phyloP scores from a whole-genome alignment of 2,888 invertebrate species.

The Eucera pruinosa region DNA sequence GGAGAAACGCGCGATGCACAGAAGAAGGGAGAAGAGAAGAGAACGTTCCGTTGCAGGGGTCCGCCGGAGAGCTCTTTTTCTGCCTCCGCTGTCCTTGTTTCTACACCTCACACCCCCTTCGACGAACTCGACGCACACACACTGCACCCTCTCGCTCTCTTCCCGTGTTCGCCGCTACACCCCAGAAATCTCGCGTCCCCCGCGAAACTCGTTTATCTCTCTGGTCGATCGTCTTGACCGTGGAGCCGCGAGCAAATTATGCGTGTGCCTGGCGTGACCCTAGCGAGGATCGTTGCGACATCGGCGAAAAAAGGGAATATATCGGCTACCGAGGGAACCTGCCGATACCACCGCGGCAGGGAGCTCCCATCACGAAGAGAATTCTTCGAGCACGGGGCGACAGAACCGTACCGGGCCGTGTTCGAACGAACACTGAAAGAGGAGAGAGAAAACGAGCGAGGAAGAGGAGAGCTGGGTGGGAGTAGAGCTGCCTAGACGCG shows the following conservation, averaged over 20 bases:
- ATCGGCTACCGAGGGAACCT: conserved; percentile 75
- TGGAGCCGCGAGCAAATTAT: conserved; percentile 22
- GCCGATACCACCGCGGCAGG: conserved; percentile 71
- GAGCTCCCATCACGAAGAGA: conserved; percentile 78
- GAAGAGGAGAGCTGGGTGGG: conserved; percentile 49
- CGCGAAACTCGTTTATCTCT: background rate
- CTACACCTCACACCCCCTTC: conserved; percentile 17
- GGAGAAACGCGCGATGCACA: no score
- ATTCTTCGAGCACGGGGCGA: conserved; percentile 68
- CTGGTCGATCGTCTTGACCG: background rate
- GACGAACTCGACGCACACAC: no score
- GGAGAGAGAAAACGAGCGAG: conserved; percentile 62
- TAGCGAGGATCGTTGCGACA: conserved; percentile 38
- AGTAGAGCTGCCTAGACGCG: conserved; percentile 71
- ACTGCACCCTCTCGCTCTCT: conserved; percentile 5
- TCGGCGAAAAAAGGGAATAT: conserved; percentile 52
- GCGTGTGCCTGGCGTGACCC: conserved; percentile 35
- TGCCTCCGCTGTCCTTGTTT: background rate
- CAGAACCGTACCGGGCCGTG: conserved; percentile 79
- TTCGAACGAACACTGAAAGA: conserved; percentile 81
- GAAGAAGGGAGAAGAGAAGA: no score
- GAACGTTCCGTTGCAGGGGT: no score
- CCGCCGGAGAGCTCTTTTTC: no score
- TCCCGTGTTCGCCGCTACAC: background rate
- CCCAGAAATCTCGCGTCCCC: background rate